Evolutionary conservation across 2,888 invertebrate genomes (phyloP).

Genomic region (Eurytoma californica): DNA sequence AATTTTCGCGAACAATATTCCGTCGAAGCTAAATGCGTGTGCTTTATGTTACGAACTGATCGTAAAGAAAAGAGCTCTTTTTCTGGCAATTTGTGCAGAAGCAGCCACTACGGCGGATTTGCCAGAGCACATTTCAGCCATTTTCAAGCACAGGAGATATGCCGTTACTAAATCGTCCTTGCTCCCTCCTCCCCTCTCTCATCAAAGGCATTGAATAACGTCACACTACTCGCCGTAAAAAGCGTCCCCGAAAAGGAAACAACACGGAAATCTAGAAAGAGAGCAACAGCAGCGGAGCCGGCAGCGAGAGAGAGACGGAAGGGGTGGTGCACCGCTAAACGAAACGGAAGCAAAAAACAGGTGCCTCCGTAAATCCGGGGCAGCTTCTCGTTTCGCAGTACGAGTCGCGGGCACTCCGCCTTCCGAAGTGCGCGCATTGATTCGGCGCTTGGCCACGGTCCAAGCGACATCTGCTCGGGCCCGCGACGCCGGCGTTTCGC

Average conservation of each 20-base stretch:
- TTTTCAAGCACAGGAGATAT: conserved; percentile 18
- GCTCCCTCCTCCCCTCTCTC: not conserved
- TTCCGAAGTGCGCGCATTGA: conserved; percentile 7
- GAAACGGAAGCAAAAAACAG: conserved; percentile 1
- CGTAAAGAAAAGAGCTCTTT: not conserved
- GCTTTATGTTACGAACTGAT: no score
- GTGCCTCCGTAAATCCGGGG: conserved; percentile 14
- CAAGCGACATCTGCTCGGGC: conserved; percentile 61
- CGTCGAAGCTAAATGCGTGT: no score
- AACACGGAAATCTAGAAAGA: not conserved
- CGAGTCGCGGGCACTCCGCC: not conserved
- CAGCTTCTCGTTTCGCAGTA: conserved; percentile 40
- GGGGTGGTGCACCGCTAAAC: no score
- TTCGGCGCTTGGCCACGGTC: conserved; percentile 58
- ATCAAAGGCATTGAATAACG: conserved; percentile 33
- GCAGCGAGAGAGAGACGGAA: no score
- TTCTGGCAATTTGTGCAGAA: conserved; percentile 29
- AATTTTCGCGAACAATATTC: no score
- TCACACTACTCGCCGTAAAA: conserved; percentile 20
- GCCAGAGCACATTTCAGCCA: conserved; percentile 5
- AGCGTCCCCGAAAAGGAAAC: not conserved
- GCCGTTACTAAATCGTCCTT: conserved; percentile 9
- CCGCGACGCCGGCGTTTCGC: not conserved
- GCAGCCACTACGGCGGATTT: not conserved
- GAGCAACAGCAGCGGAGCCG: not conserved